Evolutionary conservation across 2,797 vertebrate genomes (phyloP).

Genomic region (Liasis olivaceus): DNA sequence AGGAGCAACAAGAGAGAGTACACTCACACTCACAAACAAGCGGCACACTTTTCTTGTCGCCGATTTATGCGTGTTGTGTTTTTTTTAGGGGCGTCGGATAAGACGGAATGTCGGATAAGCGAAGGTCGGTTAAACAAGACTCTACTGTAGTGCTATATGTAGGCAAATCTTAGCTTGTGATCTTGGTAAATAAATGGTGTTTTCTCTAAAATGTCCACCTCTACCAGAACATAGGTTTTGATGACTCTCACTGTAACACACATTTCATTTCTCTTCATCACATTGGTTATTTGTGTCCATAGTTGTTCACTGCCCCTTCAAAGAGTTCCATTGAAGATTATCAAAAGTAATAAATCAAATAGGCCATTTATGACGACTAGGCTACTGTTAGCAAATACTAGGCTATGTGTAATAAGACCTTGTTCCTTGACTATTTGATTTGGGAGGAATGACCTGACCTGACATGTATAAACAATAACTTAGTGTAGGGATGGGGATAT

Average conservation of each 20-base stretch:
- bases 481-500: not conserved
- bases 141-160: not conserved
- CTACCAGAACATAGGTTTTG: not conserved
- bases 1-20: too few species aligned
- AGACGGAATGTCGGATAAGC: too few species aligned
- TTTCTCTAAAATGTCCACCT: not conserved
- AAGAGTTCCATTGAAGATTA: not conserved
- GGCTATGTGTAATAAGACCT: not conserved
- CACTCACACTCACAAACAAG: too few species aligned
- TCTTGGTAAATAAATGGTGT: not conserved
- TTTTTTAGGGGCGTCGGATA: too few species aligned
- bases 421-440: not conserved
- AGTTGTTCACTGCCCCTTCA: not conserved
- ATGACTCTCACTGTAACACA: not conserved
- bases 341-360: not conserved
- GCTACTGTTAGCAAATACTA: not conserved
- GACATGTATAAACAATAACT: not conserved
- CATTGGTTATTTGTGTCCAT: not conserved
- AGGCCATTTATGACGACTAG: not conserved
- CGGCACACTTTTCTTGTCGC: too few species aligned
- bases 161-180: not conserved
- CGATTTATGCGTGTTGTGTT: too few species aligned
- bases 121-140: not conserved
- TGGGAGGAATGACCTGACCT: not conserved
- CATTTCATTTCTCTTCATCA: not conserved